These are phyloP conservation scores for Cromileptes altivelis DNA, from an alignment of 2,113 vertebrate genomes.

Conservation along the genomic window DNA sequence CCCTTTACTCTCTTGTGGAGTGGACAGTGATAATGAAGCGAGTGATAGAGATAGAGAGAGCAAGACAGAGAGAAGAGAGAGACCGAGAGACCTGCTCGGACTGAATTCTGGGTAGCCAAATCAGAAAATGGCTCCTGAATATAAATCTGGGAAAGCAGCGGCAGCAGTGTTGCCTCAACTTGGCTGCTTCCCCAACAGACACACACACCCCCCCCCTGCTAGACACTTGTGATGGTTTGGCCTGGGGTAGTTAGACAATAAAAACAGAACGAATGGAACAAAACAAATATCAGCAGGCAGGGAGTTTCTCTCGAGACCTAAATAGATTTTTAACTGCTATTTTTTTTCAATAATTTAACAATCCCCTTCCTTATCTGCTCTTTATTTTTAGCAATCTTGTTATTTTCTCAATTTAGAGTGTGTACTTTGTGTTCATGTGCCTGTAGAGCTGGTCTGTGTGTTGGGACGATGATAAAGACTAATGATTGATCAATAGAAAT, in stretches of 20 bases:
- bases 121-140: conserved; percentile 77
- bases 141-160: conserved; percentile 67
- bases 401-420: conserved; percentile 28
- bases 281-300: conserved; percentile 72
- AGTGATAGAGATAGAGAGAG: conserved; percentile 56
- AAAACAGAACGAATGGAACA: conserved; percentile 60
- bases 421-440: conserved; percentile 7
- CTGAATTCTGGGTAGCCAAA: conserved; percentile 67
- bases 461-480: conserved; percentile 20
- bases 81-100: conserved; percentile 55
- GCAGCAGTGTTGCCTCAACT: conserved; percentile 68
- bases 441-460: conserved; percentile 3
- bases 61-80: conserved; percentile 24
- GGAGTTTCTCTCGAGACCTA: conserved; percentile 59
- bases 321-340: conserved; percentile 63
- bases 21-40: conserved; percentile 80
- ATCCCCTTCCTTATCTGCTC: conserved; percentile 28
- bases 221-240: conserved; percentile 69
- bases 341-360: conserved; percentile 53
- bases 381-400: conserved; percentile 44
- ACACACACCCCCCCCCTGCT: neutral
- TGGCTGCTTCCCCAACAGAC: conserved; percentile 53
- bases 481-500: conserved; percentile 26
- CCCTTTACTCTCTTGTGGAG: conserved; percentile 75
- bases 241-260: conserved; percentile 70